Conservation (phyloP, 2,113 vertebrate species). For the Lates calcarifer region DNA sequence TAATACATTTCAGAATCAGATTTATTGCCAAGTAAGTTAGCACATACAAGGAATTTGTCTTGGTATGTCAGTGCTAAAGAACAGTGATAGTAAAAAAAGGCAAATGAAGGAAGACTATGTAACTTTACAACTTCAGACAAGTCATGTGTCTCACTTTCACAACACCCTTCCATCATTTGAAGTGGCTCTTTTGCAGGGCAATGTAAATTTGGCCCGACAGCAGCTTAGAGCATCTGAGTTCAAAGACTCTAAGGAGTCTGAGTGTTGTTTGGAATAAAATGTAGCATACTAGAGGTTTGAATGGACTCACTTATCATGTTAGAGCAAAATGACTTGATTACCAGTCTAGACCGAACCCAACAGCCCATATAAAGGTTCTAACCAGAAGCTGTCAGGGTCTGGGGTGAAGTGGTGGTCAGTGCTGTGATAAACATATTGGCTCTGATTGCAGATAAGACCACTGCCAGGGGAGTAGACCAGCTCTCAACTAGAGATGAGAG, state of each 20-base stretch:
- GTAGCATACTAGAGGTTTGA: conserved; percentile 22
- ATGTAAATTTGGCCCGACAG: conserved; percentile 42
- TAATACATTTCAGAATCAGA: too few relatives aligned
- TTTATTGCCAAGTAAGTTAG: too few relatives aligned
- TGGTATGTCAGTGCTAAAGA: too few relatives aligned
- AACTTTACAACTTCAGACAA: conserved; percentile 34
- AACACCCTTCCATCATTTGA: conserved; percentile 17
- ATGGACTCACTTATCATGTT: conserved; percentile 46
- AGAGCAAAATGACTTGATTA: conserved; percentile 37
- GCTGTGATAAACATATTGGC: conserved; percentile 36
- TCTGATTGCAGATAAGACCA: conserved; percentile 57
- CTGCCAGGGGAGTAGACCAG: conserved; percentile 26
- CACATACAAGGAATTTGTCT: too few relatives aligned
- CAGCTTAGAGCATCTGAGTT: conserved; percentile 45
- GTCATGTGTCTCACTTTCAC: conserved; percentile 8
- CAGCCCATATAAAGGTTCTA: conserved; percentile 36
- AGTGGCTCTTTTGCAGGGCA: background rate
- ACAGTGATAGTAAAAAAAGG: too few relatives aligned
- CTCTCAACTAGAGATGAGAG: conserved; percentile 39
- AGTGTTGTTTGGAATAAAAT: conserved; percentile 20
- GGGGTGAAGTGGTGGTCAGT: conserved; percentile 26
- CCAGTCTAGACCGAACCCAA: conserved; percentile 43
- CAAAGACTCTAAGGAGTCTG: conserved; percentile 36
- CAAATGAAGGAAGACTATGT: conserved; percentile 22
- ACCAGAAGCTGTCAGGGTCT: conserved; percentile 44